Conservation (phyloP, 2,888 invertebrate genomes). For the Rhagonycha fulva region DNA sequence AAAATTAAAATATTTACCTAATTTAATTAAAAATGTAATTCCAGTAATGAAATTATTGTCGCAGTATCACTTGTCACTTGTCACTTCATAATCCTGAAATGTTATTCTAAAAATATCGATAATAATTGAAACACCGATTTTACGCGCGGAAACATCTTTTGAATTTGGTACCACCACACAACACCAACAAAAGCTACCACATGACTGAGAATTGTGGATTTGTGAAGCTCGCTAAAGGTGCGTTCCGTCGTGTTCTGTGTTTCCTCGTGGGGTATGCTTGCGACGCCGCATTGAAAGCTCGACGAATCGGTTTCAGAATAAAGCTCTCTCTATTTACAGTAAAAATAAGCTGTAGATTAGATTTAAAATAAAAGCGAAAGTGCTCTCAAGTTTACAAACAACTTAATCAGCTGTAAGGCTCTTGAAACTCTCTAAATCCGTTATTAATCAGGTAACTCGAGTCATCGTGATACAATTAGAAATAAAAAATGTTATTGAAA, state of each 20-base stretch:
- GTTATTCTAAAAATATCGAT: neutral
- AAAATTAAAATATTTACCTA: neutral
- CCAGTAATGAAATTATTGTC: neutral
- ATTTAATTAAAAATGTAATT: neutral
- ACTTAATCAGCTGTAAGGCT: neutral
- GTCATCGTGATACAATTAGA: neutral
- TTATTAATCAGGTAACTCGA: neutral
- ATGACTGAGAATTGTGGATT: neutral
- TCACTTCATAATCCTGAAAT: neutral
- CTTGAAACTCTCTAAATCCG: neutral
- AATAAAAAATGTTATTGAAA: neutral
- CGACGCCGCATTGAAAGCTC: neutral
- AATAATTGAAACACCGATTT: neutral
- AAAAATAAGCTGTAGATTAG: neutral
- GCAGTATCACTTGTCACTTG: neutral
- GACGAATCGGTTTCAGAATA: neutral
- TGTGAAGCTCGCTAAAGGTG: neutral
- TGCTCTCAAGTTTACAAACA: neutral
- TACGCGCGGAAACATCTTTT: neutral
- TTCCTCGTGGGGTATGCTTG: neutral
- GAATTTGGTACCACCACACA: neutral
- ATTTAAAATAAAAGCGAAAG: neutral
- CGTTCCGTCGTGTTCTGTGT: neutral
- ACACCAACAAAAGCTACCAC: neutral
- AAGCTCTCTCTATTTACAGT: neutral